Base-by-base conservation (phyloP, 1,140 invertebrate species). In the Mercenaria mercenaria region DNA sequence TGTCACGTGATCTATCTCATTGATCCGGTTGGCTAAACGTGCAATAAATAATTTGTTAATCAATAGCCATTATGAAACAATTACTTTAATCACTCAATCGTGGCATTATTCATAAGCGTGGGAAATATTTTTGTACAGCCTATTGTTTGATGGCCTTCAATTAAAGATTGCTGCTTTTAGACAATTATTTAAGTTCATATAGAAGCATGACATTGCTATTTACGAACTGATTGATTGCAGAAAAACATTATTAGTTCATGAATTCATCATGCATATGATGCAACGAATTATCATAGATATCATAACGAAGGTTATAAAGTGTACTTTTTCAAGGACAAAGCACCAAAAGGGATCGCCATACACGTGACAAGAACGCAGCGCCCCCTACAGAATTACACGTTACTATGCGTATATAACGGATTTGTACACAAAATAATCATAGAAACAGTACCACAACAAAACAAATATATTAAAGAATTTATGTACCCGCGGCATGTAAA, bases 1-100 rank as follows among this genome's bases (percentile, higher is more conserved):
- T 15, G 47, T 77, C 74, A 77, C 74, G 74, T 77, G 74, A 77
- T 41, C 47, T 32, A 50, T 50, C 20, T 32, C 74, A 77, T 77
- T 77, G 8, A 50, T 77, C 47, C 47, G 26, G 50, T 77, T 77
- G 74, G 74, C 26, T 52, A 29, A 77, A 26, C 74, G 41, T 47
- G 74, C 74, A 50, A 77, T 77, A 77, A 77, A 77, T 77, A 50
- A 77, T 77, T 47, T 50, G 74, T 77, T 50, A 41, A 77, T 77
- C 74, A 50, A 77, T 77, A 77, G 43, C 34, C 37, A 77, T 77
- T 52, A 77, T 26, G 41, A 47, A 47, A 77, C 74, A 77, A 77
- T 77, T 77, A 77, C 43, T 77, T 77, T 29, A 37, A 41, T 77
- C 74, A 77, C 41, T 77, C 74, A 77, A 77, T n/a, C 74, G 74